phyloP scores from a whole-genome alignment of 2,888 invertebrate genomes.

The Holacanthella duospinosa region DNA sequence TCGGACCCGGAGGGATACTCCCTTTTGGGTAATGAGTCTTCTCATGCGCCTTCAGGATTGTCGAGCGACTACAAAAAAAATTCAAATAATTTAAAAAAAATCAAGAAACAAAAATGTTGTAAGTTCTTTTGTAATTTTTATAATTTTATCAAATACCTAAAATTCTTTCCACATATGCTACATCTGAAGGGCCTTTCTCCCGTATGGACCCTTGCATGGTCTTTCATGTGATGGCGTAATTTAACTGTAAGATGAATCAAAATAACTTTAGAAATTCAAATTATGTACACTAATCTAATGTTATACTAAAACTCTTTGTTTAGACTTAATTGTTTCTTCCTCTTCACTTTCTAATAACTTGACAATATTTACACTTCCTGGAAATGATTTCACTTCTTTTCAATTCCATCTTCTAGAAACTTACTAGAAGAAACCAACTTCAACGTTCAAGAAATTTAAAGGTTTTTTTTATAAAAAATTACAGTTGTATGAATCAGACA shows the following conservation, averaged over 20 bases:
- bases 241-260: slow-evolving; percentile 47
- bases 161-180: slow-evolving; percentile 78
- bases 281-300: too few relatives aligned
- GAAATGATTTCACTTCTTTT: too few relatives aligned
- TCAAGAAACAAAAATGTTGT: background rate
- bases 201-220: slow-evolving; percentile 84
- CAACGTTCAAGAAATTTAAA: too few relatives aligned
- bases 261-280: too few relatives aligned
- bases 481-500: too few relatives aligned
- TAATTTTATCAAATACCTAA: slow-evolving; percentile 56
- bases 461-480: too few relatives aligned
- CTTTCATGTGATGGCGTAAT: slow-evolving; percentile 84
- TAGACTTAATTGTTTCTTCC: too few relatives aligned
- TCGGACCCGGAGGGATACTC: slow-evolving; percentile 4
- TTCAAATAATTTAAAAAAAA: background rate
- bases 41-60: slow-evolving; percentile 78
- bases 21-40: slow-evolving; percentile 80
- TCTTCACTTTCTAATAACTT: too few relatives aligned
- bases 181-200: slow-evolving; percentile 83
- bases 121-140: background rate
- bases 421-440: too few relatives aligned
- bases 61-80: background rate
- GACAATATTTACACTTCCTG: too few relatives aligned
- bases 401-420: too few relatives aligned
- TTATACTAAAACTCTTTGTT: too few relatives aligned